Percentiles rank a stretch among this genome's conserved stretches.
These are phyloP conservation scores for Halichoeres trimaculatus DNA, from an alignment of 2,113 vertebrate genomes.

Conservation along the genomic window DNA sequence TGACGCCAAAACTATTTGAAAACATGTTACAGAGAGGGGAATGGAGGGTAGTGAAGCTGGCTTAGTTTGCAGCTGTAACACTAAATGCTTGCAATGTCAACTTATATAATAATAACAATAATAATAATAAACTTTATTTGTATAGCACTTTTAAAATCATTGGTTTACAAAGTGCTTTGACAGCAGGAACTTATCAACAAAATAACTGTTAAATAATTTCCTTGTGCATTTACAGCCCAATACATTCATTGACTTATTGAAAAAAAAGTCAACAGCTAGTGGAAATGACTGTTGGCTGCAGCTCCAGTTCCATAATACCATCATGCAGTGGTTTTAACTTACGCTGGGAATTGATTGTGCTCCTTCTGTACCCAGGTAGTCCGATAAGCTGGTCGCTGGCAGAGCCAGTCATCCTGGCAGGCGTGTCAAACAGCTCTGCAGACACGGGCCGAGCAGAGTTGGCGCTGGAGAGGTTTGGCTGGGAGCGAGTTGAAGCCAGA, in stretches of 20 bases:
- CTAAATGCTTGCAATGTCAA: not conserved
- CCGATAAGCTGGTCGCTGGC: constrained; percentile 81
- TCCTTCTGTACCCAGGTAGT: constrained; percentile 92
- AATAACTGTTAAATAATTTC: no score
- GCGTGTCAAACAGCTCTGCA: constrained; percentile 75
- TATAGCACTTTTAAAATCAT: no score
- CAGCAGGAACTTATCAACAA: no score
- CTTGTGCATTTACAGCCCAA: not conserved
- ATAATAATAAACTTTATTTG: no score
- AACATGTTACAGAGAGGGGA: not conserved
- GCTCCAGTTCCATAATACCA: not conserved
- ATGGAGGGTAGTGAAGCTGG: not conserved
- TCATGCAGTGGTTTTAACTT: constrained; percentile 34
- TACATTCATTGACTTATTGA: no score
- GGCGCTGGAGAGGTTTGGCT: constrained; percentile 64
- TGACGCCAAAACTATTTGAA: no score
- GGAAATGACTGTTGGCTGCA: not conserved
- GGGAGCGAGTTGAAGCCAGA: constrained; percentile 76
- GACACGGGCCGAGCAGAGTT: constrained; percentile 65
- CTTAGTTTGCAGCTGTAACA: not conserved
- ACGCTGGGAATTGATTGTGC: constrained; percentile 79
- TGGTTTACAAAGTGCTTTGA: no score
- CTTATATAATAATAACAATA: no score
- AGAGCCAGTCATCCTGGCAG: constrained; percentile 2
- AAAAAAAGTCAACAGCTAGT: not conserved